Percentiles rank a stretch among this genome's conserved stretches.
phyloP scores from a whole-genome alignment of 2,797 vertebrate genomes.

The Pelobates cultripes region DNA sequence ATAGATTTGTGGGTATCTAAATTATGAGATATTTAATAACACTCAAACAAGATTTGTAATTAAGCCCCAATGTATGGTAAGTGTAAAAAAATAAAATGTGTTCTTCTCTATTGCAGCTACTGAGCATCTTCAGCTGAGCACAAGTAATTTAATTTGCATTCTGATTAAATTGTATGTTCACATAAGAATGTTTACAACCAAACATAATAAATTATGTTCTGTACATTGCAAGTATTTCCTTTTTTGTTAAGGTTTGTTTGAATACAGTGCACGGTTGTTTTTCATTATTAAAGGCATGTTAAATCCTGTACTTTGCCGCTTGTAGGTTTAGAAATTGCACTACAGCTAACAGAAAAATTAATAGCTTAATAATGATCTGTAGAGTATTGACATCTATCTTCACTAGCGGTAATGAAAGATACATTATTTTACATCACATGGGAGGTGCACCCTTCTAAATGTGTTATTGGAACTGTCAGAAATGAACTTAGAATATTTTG shows the following conservation, averaged over 20 bases:
- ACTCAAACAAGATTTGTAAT: slow-evolving; percentile 32
- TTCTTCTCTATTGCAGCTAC: slow-evolving; percentile 3
- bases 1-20: slow-evolving; percentile 18
- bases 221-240: no score
- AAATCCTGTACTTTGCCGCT: no score
- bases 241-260: no score
- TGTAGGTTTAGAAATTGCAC: neutral
- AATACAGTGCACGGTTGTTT: no score
- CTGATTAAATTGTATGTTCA: slow-evolving; percentile 17
- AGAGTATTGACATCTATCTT: neutral
- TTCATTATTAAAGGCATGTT: no score
- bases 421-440: neutral
- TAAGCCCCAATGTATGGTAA: slow-evolving; percentile 37
- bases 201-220: neutral
- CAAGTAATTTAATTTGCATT: slow-evolving; percentile 28
- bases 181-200: slow-evolving; percentile 20
- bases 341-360: neutral
- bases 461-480: neutral
- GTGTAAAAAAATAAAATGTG: neutral
- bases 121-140: slow-evolving; percentile 11
- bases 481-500: neutral
- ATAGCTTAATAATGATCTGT: neutral
- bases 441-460: neutral
- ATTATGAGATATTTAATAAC: slow-evolving; percentile 24
- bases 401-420: neutral